Base-by-base conservation (phyloP, 2,888 invertebrate species). In the Petrophora chlorosata region DNA sequence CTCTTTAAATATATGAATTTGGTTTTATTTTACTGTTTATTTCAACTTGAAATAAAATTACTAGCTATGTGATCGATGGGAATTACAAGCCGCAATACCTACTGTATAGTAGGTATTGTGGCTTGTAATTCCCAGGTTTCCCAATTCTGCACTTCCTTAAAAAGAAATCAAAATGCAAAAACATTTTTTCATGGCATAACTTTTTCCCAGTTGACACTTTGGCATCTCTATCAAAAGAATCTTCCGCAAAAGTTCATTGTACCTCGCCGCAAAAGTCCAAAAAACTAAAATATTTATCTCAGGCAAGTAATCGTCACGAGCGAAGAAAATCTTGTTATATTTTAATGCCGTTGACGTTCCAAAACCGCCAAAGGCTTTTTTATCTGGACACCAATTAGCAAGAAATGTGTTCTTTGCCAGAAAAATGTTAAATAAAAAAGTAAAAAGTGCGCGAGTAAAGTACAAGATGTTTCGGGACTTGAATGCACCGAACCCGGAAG, bases 301-400 rank as follows among this genome's bases (percentile, higher is more conserved):
- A 29, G 54, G 58, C 64, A 61, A 62, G 58, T 65, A 63, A 70
- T 67, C 56, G 55, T 61, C 61, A 63, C 57, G 53, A 50, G 28
- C 49, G 50, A 38, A 58, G 55, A 58, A 57, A 57, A 55, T 48
- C 54, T 49, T 48, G 45, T 50, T 53, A 47, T 38, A 44, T 32
- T 39, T 67, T 56, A 58, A 43, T 43, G 35, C 35, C 29, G 42
- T 61, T 14, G 58, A 51, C 48, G 35, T 51, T 44, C 13, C 28
- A 45, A 44, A 25, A 43, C 71, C 66, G 70, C 59, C 65, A 69
- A 73, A 74, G 56, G 25, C 16, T 45, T 55, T 71, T 55, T 71
- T 70, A 75, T 75, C 70, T 55, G 41, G 46, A 33, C 14, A 52
- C 68, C 72, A 77, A 77, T 78, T 78, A 75, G 64, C 62, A 34